Evolutionary conservation across 2,113 vertebrate genomes (phyloP), one percentile per base, ranked within the genome.

Genomic region (Prionailurus viverrinus): DNA sequence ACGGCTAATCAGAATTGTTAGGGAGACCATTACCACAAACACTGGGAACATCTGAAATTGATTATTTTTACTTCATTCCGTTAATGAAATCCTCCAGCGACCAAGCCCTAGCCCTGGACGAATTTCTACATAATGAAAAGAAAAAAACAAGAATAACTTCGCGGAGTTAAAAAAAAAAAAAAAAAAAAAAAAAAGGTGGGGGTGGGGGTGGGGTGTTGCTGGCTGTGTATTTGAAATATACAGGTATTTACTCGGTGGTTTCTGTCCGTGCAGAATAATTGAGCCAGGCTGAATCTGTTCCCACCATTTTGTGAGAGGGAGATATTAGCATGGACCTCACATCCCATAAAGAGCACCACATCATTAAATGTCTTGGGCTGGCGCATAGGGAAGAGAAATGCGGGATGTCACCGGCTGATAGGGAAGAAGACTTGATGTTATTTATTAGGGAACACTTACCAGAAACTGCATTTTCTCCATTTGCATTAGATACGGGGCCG

Each of bases 291-390:
- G 78, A 65, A 68, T 69, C 93, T 2, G 93, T 97, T 94, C 98
- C 98, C 98, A 98, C 98, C 98, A 98, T 98, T 98, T 98, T 98
- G 98, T 97, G 96, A 55, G 93, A n/a, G 88, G 51, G 92, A 71
- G 95, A 92, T 96, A 96, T 97, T 98, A 98, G 98, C 98, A 99
- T 98, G 98, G 98, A 48, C 95, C 48, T 98, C 98, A 98, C 98
- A 98, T 98, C 98, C 97, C 97, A 14, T 89, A 94, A 97, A 98
- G 97, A 98, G 98, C 97, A 96, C 97, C 98, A 98, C 98, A 98
- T 98, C 98, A 98, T 98, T 99, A 99, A 98, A 98, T 95, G 98
- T 98, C 98, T 98, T 98, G 98, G 98, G 98, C 98, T 98, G 98
- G 98, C 98, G 98, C 97, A 58, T 82, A 0, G 96, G 97, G 96